Base-by-base conservation (phyloP, 2,888 invertebrate species). In the Patella ulyssiponensis region DNA sequence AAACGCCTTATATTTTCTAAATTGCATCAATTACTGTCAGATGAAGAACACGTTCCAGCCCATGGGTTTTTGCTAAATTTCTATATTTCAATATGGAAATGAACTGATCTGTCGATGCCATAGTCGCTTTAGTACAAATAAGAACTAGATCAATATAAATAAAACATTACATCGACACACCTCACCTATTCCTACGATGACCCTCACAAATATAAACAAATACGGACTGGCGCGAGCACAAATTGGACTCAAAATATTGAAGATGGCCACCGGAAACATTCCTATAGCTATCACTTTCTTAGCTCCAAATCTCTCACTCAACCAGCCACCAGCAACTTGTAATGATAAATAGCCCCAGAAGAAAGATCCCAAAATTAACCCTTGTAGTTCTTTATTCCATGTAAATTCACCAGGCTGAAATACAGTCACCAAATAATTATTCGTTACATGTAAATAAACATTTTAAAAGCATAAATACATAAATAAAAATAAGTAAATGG, bases 351-450 rank as follows among this genome's bases (percentile, higher is more conserved):
- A 93, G 54, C 93, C 92, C 85, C 93, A 94, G 90, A 93, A 94
- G 86, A 94, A 93, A 4, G 93, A 92, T 9, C 93, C 93, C 3
- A 94, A 90, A 72, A 94, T 89, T 1, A 90, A 85, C 27, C 94
- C 93, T 85, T 94, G 93, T 20, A 92, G 89, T 9, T 90, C 87
- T 77, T 93, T 93, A 54, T 91, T 90, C 94, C 94, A 94, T 0
- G 90, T 88, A 78, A 94, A 92, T 79, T 93, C 93, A 9, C 89
- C 88, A 72, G 86, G 86, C 86, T 87, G 69, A 64, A 23, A 64
- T 20, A 20, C 20, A 64, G 12, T 23, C 11, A 64, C 4, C 1
- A 15, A 56, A 56, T 17, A 56, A 17, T 15, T 12, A 64, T 23
- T 58, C 58, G 9, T 23, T 23, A 64, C 4, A 64, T n/a, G n/a